Percentiles rank a stretch among this genome's conserved stretches.
Conservation (phyloP, 2,888 invertebrate species). For the Aporophyla nigra region DNA sequence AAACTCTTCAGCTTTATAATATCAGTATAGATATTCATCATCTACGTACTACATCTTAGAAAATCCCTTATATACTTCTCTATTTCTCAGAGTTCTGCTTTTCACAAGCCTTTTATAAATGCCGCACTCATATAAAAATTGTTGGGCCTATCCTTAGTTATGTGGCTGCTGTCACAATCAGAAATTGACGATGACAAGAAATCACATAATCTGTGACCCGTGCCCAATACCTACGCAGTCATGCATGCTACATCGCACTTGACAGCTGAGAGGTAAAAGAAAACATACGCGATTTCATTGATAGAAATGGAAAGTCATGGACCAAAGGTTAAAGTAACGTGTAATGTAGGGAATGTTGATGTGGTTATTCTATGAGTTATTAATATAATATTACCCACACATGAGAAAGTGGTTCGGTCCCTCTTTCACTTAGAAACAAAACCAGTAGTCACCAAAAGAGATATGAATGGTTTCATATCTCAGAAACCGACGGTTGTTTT, state of each 20-base stretch:
- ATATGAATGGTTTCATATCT: too few species aligned
- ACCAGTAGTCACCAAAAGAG: too few species aligned
- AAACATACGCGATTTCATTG: background rate
- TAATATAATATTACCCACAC: background rate
- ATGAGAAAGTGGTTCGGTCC: background rate
- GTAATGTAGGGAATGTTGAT: background rate
- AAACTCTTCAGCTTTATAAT: too few species aligned
- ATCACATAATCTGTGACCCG: constrained; percentile 5
- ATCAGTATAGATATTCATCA: too few species aligned
- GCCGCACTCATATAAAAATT: background rate
- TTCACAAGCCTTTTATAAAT: background rate
- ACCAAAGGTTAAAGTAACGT: background rate
- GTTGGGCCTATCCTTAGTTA: too few species aligned
- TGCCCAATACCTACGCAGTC: background rate
- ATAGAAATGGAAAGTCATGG: background rate
- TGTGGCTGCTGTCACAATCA: background rate
- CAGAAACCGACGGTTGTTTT: too few species aligned
- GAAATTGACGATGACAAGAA: background rate
- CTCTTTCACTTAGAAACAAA: background rate
- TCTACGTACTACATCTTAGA: too few species aligned
- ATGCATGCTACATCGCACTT: background rate
- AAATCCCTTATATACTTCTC: too few species aligned
- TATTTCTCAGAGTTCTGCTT: background rate
- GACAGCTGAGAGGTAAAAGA: background rate
- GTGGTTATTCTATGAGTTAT: background rate